Evolutionary conservation across 2,888 invertebrate species (phyloP), one percentile per base, ranked within the genome.

Genomic region (Pseudococcus longispinus): DNA sequence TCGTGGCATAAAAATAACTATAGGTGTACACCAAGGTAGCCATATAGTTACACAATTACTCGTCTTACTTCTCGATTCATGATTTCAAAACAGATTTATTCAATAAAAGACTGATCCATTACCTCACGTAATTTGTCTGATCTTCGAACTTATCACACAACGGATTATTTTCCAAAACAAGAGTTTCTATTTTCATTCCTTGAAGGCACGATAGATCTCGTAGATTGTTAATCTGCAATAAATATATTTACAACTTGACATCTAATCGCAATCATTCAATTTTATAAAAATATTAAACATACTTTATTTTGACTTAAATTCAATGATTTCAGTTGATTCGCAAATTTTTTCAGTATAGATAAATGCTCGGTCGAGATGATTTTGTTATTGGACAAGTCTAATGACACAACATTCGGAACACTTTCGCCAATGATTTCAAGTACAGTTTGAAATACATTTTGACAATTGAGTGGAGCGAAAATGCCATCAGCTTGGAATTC

Each of bases 301-400:
- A 85, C 84, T 42, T 70, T 85, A 70, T 85, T 85, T 4, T 85
- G 37, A 23, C 70, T 85, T 5, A 85, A 42, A 37, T 42, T 70
- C 26, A 85, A 18, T 18, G 70, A 23, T 70, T 70, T 85, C 32
- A 85, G 20, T 6, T 70, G 6, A 23, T 37, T 23, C 2, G 13
- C 42, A 13, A 65, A 37, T n/a, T 44, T 65, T 32, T 85, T 85
- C 82, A 86, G 42, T 23, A 32, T 26, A 13, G 65, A 60, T 55
- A 37, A 88, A 86, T 85, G 70, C 37, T 70, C 70, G 6, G 65
- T 85, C 11, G 65, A 60, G 88, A 93, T 91, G 0, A 97, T 91
- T 90, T 94, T 94, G 91, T 97, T 97, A 84, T 95, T 94, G 90
- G 95, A 95, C 44, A 97, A 91, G 91, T 96, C 96, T 6, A 97